A percentile compares a stretch with the other conserved stretches of the same genome.
Conservation (phyloP, 2,113 vertebrate genomes). For the Petromus typicus region DNA sequence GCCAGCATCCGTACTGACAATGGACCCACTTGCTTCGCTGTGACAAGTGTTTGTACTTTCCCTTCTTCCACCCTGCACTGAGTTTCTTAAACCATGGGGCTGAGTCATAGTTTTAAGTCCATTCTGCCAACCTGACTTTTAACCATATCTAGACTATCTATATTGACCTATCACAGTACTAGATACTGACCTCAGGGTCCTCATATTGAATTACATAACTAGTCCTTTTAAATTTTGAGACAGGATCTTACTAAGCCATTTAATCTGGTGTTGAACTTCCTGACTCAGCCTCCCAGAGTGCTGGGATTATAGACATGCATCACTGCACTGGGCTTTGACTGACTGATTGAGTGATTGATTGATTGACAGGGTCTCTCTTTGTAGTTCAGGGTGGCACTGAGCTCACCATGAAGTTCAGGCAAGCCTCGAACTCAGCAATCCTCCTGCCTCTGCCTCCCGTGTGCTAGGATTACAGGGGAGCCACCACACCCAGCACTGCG, state of each 20-base stretch:
- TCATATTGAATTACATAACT: not conserved
- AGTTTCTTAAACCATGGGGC: not conserved
- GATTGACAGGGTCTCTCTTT: too few species aligned
- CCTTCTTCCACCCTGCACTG: not conserved
- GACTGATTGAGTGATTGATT: too few species aligned
- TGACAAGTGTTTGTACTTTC: not conserved
- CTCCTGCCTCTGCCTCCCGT: too few species aligned
- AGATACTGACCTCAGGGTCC: not conserved
- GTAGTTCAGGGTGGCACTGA: too few species aligned
- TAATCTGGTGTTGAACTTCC: not conserved
- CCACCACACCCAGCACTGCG: too few species aligned
- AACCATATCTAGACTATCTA: not conserved
- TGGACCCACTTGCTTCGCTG: not conserved
- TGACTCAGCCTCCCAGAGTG: not conserved
- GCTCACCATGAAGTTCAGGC: too few species aligned
- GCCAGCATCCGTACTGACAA: not conserved
- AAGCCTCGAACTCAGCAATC: too few species aligned
- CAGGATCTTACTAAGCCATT: not conserved
- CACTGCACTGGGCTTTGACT: not conserved
- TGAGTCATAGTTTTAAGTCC: not conserved
- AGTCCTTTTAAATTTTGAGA: not conserved
- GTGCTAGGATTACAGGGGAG: too few species aligned
- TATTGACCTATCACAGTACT: not conserved
- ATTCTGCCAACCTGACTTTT: not conserved
- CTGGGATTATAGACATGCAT: not conserved